phyloP scores from a whole-genome alignment of 2,888 invertebrate species.

The Melanostoma scalare region DNA sequence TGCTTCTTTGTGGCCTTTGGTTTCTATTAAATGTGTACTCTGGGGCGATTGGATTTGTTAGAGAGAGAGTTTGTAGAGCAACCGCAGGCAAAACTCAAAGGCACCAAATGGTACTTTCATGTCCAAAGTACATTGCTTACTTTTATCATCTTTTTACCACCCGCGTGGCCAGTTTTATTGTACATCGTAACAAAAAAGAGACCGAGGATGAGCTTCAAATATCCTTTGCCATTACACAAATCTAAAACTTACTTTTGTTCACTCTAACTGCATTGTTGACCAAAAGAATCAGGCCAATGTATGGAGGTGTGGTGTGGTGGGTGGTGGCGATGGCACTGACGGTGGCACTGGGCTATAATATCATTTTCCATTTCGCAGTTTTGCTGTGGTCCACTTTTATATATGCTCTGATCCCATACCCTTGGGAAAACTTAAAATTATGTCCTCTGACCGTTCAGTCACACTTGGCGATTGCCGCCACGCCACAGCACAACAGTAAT shows the following conservation, averaged over 20 bases:
- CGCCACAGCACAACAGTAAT: slow-evolving; percentile 44
- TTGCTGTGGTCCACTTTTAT: slow-evolving; percentile 61
- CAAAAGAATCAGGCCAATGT: slow-evolving; percentile 20
- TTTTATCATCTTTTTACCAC: slow-evolving; percentile 49
- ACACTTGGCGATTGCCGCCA: slow-evolving; percentile 50
- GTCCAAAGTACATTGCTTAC: slow-evolving; percentile 60
- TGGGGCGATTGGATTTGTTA: slow-evolving; percentile 21
- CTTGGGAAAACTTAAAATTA: slow-evolving; percentile 62
- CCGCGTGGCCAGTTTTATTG: slow-evolving; percentile 38
- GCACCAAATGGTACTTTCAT: slow-evolving; percentile 59
- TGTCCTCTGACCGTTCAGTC: slow-evolving; percentile 63
- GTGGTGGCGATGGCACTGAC: slow-evolving; percentile 25
- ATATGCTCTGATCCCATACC: slow-evolving; percentile 5
- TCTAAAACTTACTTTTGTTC: slow-evolving; percentile 21
- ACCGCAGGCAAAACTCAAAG: slow-evolving; percentile 46
- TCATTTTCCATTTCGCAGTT: slow-evolving; percentile 57
- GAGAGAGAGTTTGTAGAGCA: slow-evolving; percentile 23
- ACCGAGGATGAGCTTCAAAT: background rate
- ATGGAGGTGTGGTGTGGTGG: background rate
- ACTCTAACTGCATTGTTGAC: slow-evolving; percentile 10
- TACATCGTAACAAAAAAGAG: background rate
- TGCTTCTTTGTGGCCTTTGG: background rate
- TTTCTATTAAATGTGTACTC: slow-evolving; percentile 28
- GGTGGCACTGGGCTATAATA: slow-evolving; percentile 38
- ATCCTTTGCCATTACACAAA: slow-evolving; percentile 7